Evolutionary conservation across 2,113 vertebrate species (phyloP).

Genomic region (Tympanuchus pallidicinctus): DNA sequence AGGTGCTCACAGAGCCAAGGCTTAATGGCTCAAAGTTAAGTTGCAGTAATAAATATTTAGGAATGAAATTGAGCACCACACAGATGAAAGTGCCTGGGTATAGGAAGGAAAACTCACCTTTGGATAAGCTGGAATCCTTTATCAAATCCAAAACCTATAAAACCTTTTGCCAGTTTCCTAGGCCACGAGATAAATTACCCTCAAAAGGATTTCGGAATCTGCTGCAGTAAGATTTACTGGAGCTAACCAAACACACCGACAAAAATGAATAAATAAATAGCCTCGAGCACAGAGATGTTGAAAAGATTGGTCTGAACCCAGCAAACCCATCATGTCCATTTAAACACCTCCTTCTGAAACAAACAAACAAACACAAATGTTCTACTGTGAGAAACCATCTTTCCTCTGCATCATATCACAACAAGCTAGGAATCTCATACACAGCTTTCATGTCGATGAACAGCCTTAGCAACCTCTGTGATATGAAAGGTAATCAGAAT

Average conservation of each 20-base stretch:
- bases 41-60: neutral
- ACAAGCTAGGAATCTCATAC: neutral
- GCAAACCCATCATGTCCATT: neutral
- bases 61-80: neutral
- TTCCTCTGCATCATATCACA: neutral
- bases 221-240: neutral
- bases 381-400: neutral
- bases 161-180: neutral
- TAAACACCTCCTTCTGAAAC: neutral
- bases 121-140: neutral
- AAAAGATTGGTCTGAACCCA: neutral
- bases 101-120: neutral
- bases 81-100: neutral
- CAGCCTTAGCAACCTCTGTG: neutral
- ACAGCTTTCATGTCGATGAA: neutral
- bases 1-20: neutral
- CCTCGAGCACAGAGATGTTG: neutral
- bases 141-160: neutral
- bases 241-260: neutral
- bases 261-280: neutral
- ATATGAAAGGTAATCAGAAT: neutral
- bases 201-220: neutral
- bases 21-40: neutral
- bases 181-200: neutral
- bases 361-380: neutral